These are phyloP conservation scores for Andricus quercusramuli DNA, from an alignment of 2,888 invertebrate genomes.

Conservation along the genomic window DNA sequence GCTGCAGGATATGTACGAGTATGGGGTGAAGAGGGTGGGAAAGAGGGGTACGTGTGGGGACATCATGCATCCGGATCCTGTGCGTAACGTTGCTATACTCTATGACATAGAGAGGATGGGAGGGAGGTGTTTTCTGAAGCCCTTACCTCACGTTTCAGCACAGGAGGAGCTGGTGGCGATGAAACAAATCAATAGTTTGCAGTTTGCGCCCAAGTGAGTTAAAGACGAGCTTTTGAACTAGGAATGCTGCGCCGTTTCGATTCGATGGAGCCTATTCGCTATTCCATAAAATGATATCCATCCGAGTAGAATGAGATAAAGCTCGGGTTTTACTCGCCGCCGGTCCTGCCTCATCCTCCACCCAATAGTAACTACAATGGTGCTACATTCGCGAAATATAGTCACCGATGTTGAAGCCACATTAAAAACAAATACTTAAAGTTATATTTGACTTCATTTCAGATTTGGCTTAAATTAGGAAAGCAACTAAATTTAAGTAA, in stretches of 20 bases:
- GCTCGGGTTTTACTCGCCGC: conserved; percentile 34
- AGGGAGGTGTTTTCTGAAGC: conserved; percentile 65
- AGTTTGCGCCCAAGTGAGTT: conserved; percentile 63
- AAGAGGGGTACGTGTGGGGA: conserved; percentile 17
- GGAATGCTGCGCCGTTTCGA: conserved; percentile 49
- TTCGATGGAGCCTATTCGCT: conserved; percentile 64
- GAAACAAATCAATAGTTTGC: conserved; percentile 74
- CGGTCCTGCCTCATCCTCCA: conserved; percentile 1
- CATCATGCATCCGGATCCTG: conserved; percentile 42
- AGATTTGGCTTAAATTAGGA: too few relatives aligned
- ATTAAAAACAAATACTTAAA: too few relatives aligned
- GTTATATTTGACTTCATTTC: too few relatives aligned
- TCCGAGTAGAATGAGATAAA: conserved; percentile 70
- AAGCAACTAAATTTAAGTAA: too few relatives aligned
- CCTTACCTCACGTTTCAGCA: conserved; percentile 71
- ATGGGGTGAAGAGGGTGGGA: neutral
- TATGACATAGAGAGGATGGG: conserved; percentile 49
- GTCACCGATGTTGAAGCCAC: neutral
- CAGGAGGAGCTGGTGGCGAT: conserved; percentile 61
- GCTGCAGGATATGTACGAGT: conserved; percentile 19
- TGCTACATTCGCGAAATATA: conserved; percentile 1
- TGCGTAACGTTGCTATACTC: conserved; percentile 37
- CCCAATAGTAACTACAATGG: neutral
- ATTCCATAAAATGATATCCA: conserved; percentile 69
- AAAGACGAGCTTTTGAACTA: conserved; percentile 48